A percentile compares a stretch with the other conserved stretches of the same genome.
These are phyloP conservation scores for Poeciliopsis prolifica DNA, from an alignment of 2,113 vertebrate genomes.

Conservation along the genomic window DNA sequence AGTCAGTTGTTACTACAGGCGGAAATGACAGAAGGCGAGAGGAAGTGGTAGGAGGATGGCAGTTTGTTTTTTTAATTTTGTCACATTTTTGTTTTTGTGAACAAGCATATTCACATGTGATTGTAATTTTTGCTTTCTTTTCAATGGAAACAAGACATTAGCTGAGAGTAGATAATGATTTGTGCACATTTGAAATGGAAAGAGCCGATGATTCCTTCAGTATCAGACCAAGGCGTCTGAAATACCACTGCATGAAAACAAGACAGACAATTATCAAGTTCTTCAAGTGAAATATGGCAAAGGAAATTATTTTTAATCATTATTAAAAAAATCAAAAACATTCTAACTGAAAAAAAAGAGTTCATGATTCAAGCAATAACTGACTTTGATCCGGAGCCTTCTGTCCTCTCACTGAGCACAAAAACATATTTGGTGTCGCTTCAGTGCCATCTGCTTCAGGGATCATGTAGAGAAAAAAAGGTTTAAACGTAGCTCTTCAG, in stretches of 20 bases:
- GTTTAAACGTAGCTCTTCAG: slow-evolving; percentile 26
- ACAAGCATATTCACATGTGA: no score
- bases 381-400: slow-evolving; percentile 20
- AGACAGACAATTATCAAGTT: not conserved
- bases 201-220: not conserved
- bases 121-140: no score
- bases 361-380: slow-evolving; percentile 7
- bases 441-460: slow-evolving; percentile 44
- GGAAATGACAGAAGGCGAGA: no score
- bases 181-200: no score
- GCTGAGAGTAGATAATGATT: no score
- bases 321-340: not conserved
- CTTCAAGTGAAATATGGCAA: slow-evolving; percentile 13
- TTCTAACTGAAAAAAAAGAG: slow-evolving; percentile 25
- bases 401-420: slow-evolving; percentile 36
- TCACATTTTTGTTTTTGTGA: no score
- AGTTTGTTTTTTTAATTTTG: no score
- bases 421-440: slow-evolving; percentile 32
- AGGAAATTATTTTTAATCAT: not conserved
- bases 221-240: not conserved
- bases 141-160: no score
- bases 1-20: no score
- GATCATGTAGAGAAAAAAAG: slow-evolving; percentile 18
- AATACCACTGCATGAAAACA: not conserved
- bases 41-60: no score